Percentiles rank a stretch among this genome's conserved stretches.
Conservation (phyloP, 1,140 invertebrate genomes). For the Artemia franciscana region DNA sequence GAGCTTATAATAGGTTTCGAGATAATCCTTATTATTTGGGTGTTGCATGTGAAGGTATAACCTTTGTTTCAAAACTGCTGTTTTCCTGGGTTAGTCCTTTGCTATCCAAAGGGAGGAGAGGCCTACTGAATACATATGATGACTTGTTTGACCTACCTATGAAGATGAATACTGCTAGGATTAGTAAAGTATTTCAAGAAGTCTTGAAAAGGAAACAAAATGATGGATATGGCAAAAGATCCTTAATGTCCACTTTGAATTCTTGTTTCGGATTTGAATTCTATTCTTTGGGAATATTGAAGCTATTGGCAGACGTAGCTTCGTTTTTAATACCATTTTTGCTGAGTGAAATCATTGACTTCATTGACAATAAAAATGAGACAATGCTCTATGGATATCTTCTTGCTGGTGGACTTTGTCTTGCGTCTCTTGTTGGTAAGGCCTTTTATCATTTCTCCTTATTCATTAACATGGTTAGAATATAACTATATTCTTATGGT, state of each 20-base stretch:
- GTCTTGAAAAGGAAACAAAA: conserved; percentile 1
- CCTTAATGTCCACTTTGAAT: conserved; percentile 2
- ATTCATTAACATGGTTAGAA: no score
- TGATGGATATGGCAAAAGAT: neutral
- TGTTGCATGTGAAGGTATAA: conserved; percentile 48
- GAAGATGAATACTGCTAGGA: conserved; percentile 31
- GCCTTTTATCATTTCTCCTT: no score
- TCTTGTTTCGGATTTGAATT: conserved; percentile 60
- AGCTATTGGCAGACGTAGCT: conserved; percentile 53
- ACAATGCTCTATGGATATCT: conserved; percentile 41
- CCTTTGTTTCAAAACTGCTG: conserved; percentile 41
- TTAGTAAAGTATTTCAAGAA: conserved; percentile 31
- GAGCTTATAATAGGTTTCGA: conserved; percentile 23
- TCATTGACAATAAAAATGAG: conserved; percentile 46
- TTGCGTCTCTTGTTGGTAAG: conserved; percentile 35
- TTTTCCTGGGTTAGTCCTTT: conserved; percentile 73
- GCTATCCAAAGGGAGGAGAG: conserved; percentile 51
- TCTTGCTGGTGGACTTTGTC: conserved; percentile 47
- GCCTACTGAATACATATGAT: conserved; percentile 37
- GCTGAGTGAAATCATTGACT: conserved; percentile 52
- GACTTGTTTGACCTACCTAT: conserved; percentile 67
- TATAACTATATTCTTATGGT: no score
- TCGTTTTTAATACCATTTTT: conserved; percentile 73
- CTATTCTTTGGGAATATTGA: conserved; percentile 64
- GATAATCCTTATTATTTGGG: conserved; percentile 42